These are phyloP conservation scores for Percopsis omiscomaycus DNA, from an alignment of 2,797 vertebrate genomes.

Conservation along the genomic window DNA sequence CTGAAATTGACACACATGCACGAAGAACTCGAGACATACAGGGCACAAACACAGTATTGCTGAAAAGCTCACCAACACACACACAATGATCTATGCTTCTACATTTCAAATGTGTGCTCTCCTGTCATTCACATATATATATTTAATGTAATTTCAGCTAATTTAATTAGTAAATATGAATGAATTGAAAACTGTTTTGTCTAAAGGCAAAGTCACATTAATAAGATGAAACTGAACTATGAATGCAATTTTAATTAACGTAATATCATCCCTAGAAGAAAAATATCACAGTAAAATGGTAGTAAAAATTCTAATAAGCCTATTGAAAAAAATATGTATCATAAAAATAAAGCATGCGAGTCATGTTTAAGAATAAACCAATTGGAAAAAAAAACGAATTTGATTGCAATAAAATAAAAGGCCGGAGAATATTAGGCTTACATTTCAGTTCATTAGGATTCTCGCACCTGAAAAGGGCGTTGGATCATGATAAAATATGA, in stretches of 20 bases:
- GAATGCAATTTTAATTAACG: not conserved
- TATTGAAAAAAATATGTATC: not conserved
- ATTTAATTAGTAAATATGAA: not conserved
- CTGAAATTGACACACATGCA: slow-evolving; percentile 27
- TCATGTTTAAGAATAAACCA: slow-evolving; percentile 1
- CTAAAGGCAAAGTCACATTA: not conserved
- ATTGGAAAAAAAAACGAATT: not conserved
- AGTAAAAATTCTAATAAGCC: too few relatives aligned
- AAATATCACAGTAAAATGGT: slow-evolving; percentile 2
- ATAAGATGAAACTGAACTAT: not conserved
- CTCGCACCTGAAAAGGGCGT: slow-evolving; percentile 4
- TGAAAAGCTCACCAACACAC: not conserved
- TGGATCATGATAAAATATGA: slow-evolving; percentile 4
- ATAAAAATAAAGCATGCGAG: not conserved
- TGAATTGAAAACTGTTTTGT: not conserved
- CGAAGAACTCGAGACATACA: slow-evolving; percentile 12
- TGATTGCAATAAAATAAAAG: slow-evolving; percentile 1
- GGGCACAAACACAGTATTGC: not conserved
- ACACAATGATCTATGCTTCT: not conserved
- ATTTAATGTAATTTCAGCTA: not conserved
- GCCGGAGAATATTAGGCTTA: slow-evolving; percentile 1
- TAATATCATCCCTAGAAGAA: not conserved
- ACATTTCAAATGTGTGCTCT: not conserved
- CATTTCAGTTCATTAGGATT: slow-evolving; percentile 16
- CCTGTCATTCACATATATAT: not conserved